Conservation (phyloP, 2,888 invertebrate genomes). For the Carabus problematicus region DNA sequence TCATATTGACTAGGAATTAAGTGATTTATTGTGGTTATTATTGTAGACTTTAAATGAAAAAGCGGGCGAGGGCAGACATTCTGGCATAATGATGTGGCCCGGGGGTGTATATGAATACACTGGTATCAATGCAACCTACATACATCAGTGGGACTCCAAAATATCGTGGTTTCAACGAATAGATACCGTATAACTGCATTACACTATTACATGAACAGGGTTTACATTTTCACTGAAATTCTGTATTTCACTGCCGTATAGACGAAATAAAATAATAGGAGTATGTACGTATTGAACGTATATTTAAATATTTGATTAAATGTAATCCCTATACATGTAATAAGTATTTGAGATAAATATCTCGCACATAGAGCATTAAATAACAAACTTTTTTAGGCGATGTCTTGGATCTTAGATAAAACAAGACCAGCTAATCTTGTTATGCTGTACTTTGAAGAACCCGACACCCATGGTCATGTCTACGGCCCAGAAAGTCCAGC, state of each 20-base stretch:
- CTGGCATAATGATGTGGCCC: slow-evolving; percentile 77
- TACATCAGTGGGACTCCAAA: slow-evolving; percentile 56
- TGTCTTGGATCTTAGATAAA: slow-evolving; percentile 67
- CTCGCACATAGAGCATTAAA: neutral
- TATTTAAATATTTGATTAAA: too few species aligned
- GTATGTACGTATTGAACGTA: neutral
- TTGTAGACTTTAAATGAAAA: slow-evolving; percentile 67
- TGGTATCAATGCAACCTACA: slow-evolving; percentile 60
- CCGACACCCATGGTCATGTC: slow-evolving; percentile 69
- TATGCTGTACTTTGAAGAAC: slow-evolving; percentile 74
- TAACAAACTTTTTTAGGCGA: slow-evolving; percentile 52
- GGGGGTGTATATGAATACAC: slow-evolving; percentile 65
- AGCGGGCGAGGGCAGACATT: slow-evolving; percentile 61
- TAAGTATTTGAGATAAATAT: neutral
- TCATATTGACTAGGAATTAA: neutral
- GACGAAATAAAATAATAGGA: slow-evolving; percentile 2
- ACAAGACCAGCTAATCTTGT: slow-evolving; percentile 71
- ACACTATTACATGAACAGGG: neutral
- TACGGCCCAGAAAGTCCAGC: slow-evolving; percentile 63
- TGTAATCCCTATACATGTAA: neutral
- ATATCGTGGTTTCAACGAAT: slow-evolving; percentile 63
- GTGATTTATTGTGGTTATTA: slow-evolving; percentile 38
- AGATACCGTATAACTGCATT: slow-evolving; percentile 57
- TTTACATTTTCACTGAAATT: neutral
- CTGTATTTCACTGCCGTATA: neutral